Evolutionary conservation across 2,113 vertebrate species (phyloP).

Genomic region (Embiotoca jacksoni): DNA sequence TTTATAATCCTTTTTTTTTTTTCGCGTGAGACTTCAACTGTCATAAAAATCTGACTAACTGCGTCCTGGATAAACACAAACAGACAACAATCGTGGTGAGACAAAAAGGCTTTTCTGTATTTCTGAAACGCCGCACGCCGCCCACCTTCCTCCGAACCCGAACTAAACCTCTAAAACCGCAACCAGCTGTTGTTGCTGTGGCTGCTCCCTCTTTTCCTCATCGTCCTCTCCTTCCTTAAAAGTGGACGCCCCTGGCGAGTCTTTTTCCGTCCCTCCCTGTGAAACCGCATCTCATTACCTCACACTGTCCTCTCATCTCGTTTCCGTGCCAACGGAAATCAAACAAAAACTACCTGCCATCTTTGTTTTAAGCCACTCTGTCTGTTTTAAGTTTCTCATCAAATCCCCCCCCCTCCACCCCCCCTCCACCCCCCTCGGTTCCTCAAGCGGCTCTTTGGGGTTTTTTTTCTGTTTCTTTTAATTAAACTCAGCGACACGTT

Average conservation of each 20-base stretch:
- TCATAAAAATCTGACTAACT: too few relatives aligned
- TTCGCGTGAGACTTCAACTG: not conserved
- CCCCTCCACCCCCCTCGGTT: not conserved
- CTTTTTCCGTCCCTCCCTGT: not conserved
- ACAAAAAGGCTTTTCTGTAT: slow-evolving; percentile 44
- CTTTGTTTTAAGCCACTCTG: not conserved
- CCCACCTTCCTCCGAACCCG: slow-evolving; percentile 41
- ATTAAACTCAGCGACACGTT: not conserved
- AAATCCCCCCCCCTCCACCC: slow-evolving; percentile 9
- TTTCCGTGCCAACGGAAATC: not conserved
- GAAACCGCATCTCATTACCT: slow-evolving; percentile 36
- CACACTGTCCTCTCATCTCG: not conserved
- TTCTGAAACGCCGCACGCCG: slow-evolving; percentile 44
- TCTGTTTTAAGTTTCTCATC: not conserved
- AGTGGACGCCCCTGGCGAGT: not conserved
- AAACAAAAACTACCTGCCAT: slow-evolving; percentile 8
- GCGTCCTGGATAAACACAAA: slow-evolving; percentile 44
- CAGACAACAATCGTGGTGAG: slow-evolving; percentile 54
- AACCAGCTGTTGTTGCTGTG: slow-evolving; percentile 45
- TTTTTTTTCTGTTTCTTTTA: slow-evolving; percentile 4
- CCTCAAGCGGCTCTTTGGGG: slow-evolving; percentile 2
- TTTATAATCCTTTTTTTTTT: slow-evolving; percentile 38
- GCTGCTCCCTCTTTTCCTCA: slow-evolving; percentile 16
- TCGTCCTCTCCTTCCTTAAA: slow-evolving; percentile 9
- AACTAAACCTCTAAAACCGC: slow-evolving; percentile 1